Base-by-base conservation (phyloP, 1,140 invertebrate species). In the Bombus vancouverensis region DNA sequence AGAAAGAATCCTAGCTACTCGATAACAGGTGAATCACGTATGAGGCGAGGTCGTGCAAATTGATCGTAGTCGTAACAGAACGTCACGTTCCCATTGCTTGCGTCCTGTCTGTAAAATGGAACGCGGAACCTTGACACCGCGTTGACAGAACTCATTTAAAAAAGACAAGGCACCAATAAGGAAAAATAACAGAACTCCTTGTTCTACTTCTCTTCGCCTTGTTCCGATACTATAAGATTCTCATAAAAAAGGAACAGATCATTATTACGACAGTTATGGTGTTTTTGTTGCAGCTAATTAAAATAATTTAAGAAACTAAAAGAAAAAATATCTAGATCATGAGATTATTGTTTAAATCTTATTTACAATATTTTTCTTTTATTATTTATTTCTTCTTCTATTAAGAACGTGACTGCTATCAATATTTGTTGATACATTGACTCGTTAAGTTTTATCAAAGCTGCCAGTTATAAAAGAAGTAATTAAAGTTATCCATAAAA, bases 91-190 rank as follows among this genome's bases (percentile, higher is more conserved):
- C 59, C 84, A 22, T 86, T 82, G 72, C 34, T 65, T 44, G 57
- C 42, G 57, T 81, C 42, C 53, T 68, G 78, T 72, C 57, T 34
- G 53, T n/a, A 42, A 86, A 81, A 86, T 70, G 71, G 39, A 70
- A 59, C 77, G 39, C n/a, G 37, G 44, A 86, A 39, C 84, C 72
- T 86, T 86, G 84, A 86, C 84, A 86, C 34, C 79, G 39, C 42
- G 47, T 86, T 70, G 73, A 82, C 84, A 82, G 79, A 57, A 76
- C 84, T 82, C 72, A 37, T 75, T 82, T 59, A n/a, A 59, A 71
- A 34, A 22, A 71, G 79, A 39, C 47, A 39, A 76, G 34, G 9
- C 3, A 57, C 74, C 74, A 39, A 59, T 59, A n/a, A 42, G 32
- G 32, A 42, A 59, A 39, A 76, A 37, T n/a, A 39, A 76, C 47